Percentiles rank a stretch among this genome's conserved stretches.
These are phyloP conservation scores for Echinarachnius parma DNA, from an alignment of 53 echinoderm and acorn worm species.

Conservation along the genomic window DNA sequence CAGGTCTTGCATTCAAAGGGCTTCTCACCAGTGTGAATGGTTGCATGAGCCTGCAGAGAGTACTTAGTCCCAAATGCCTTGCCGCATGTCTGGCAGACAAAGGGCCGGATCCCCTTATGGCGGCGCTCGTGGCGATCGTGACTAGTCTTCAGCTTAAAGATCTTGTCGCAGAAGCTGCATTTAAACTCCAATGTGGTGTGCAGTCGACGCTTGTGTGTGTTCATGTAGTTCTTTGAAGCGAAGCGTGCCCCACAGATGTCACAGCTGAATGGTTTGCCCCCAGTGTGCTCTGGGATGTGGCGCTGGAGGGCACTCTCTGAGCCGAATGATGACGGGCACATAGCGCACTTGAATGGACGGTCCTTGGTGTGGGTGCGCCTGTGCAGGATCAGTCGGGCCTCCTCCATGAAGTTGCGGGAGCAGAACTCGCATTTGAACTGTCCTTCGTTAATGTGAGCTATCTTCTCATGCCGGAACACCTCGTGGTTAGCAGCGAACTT, in stretches of 20 bases:
- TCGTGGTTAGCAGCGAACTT: constrained; percentile 11
- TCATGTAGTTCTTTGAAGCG: constrained; percentile 22
- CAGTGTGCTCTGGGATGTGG: constrained; percentile 23
- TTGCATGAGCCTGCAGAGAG: constrained; percentile 23
- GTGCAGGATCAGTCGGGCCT: constrained; percentile 19
- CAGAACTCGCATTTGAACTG: constrained; percentile 35
- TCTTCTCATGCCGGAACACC: constrained; percentile 23
- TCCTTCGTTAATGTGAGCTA: constrained; percentile 19
- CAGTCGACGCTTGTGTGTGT: constrained; percentile 32
- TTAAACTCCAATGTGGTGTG: constrained; percentile 1
- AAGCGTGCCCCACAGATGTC: constrained; percentile 23
- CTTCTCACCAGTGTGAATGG: constrained; percentile 22
- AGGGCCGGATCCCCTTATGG: constrained; percentile 39
- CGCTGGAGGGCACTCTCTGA: constrained; percentile 24
- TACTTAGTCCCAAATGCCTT: constrained; percentile 30
- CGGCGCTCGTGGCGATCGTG: constrained; percentile 29
- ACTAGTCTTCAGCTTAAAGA: constrained; percentile 13
- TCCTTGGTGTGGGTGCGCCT: constrained; percentile 32
- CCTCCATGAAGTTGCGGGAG: constrained; percentile 35
- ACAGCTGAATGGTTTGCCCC: constrained; percentile 25
- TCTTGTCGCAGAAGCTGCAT: constrained; percentile 36
- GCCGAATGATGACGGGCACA: constrained; percentile 31
- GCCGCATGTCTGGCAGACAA: constrained; percentile 30
- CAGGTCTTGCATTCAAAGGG: constrained; percentile 22
- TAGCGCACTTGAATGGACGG: constrained; percentile 23